Base-by-base conservation (phyloP, 2,113 vertebrate species). In the Sisor rabdophorus region DNA sequence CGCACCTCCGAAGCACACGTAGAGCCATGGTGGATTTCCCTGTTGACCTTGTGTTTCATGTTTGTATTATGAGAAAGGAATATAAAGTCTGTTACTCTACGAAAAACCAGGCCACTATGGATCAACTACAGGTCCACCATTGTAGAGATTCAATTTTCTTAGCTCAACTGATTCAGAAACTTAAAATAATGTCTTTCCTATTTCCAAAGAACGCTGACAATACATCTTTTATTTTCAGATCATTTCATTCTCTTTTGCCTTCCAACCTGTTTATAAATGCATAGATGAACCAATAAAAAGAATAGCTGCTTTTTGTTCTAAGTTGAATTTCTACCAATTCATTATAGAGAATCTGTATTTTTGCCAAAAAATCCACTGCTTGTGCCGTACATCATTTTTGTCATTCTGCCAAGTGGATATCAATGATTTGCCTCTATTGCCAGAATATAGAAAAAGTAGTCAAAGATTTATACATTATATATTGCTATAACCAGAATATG, bases 231-330 rank as follows among this genome's bases (percentile, higher is more conserved):
- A 72, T 17, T 28, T 16, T 56, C 75, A 24, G 47, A 70, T 30
- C 61, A 28, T 69, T 73, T 59, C 52, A 53, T 30, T 63, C 53
- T 73, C 24, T 79, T 28, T 68, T 64, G 68, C 81, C 83, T 87
- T 88, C 82, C 84, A 84, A 84, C 87, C 79, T 88, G 88, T 87
- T 89, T 87, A 79, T 83, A 85, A 72, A 85, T 76, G 11, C 69
- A 11, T 79, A 79, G 84, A 87, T 79, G 70, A 72, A 75, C 80
- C 82, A 82, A 88, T 85, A 73, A 85, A 84, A 81, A 54, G 86
- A 92, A 91, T 90, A 91, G 89, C 90, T 92, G 90, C 88, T 88
- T 90, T 90, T 89, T 87, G 87, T 89, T 89, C 88, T 89, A 86
- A 89, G 84, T 88, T 90, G 87, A 91, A 89, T 85, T 84, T 87